A percentile compares a stretch with the other conserved stretches of the same genome.
These are phyloP conservation scores for Ploceus nigricollis DNA, from an alignment of 2,113 vertebrate species.

Conservation along the genomic window DNA sequence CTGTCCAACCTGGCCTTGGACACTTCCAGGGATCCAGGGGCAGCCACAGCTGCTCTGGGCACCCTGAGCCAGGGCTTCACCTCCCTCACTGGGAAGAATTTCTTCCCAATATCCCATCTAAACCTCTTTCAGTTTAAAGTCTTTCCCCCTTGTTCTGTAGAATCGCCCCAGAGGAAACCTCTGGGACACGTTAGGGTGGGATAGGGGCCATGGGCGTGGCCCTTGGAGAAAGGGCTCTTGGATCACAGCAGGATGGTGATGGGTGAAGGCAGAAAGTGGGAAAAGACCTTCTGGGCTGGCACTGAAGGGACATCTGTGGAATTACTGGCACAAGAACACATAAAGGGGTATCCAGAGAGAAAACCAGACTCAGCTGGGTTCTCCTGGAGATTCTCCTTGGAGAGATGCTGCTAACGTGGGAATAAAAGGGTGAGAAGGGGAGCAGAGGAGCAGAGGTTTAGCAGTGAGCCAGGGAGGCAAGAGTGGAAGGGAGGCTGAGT, in stretches of 20 bases:
- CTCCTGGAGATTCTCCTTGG: not conserved
- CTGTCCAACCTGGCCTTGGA: rapidly evolving
- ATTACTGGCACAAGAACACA: not conserved
- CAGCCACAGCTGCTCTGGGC: not conserved
- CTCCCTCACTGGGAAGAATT: rapidly evolving
- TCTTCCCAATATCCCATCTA: not conserved
- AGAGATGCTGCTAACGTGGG: not conserved
- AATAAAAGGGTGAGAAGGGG: not conserved
- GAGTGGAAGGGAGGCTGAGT: not conserved
- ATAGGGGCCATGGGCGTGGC: rapidly evolving
- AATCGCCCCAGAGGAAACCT: too few species aligned
- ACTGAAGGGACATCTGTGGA: rapidly evolving
- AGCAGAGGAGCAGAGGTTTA: not conserved
- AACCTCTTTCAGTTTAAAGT: not conserved
- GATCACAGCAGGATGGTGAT: not conserved
- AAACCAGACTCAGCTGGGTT: not conserved
- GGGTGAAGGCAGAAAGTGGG: not conserved
- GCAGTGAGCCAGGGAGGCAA: not conserved
- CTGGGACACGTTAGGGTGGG: not conserved
- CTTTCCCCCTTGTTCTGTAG: not conserved
- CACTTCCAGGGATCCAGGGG: not conserved
- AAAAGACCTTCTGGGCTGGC: not conserved
- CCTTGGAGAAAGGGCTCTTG: not conserved
- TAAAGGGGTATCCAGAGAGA: not conserved
- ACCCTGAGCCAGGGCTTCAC: not conserved